Conservation (phyloP, 2,888 invertebrate genomes). For the Meta bourneti region DNA sequence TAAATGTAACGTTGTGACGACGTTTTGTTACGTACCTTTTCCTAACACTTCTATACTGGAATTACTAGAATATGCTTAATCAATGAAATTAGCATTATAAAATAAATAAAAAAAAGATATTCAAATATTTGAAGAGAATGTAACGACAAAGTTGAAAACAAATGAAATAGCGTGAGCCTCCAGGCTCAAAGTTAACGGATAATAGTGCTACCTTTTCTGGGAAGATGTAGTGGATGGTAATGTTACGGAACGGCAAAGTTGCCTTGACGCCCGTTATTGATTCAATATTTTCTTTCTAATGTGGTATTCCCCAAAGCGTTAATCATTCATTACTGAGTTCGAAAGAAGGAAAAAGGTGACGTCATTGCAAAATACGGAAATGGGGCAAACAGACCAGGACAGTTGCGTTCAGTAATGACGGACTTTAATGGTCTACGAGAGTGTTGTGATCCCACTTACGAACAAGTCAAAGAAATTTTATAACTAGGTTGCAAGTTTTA, state of each 20-base stretch:
- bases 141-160: no score
- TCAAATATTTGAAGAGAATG: no score
- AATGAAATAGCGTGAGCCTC: no score
- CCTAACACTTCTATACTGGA: no score
- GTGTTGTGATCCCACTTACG: background rate
- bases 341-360: background rate
- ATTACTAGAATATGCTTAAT: no score
- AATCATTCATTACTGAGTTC: background rate
- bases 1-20: no score
- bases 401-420: background rate
- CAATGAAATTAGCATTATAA: no score
- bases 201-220: background rate
- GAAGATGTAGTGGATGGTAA: background rate
- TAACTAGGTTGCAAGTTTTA: background rate
- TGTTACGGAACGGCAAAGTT: background rate
- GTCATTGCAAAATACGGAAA: constrained; percentile 32
- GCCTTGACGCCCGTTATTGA: background rate
- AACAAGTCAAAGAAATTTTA: background rate
- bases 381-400: background rate
- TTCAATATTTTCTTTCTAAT: background rate
- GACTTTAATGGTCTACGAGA: background rate
- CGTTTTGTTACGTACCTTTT: no score
- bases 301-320: background rate
- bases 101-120: no score
- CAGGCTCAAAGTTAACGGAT: no score